These are phyloP conservation scores for Dipodomys spectabilis DNA, from an alignment of 2,113 vertebrate species.

Conservation along the genomic window DNA sequence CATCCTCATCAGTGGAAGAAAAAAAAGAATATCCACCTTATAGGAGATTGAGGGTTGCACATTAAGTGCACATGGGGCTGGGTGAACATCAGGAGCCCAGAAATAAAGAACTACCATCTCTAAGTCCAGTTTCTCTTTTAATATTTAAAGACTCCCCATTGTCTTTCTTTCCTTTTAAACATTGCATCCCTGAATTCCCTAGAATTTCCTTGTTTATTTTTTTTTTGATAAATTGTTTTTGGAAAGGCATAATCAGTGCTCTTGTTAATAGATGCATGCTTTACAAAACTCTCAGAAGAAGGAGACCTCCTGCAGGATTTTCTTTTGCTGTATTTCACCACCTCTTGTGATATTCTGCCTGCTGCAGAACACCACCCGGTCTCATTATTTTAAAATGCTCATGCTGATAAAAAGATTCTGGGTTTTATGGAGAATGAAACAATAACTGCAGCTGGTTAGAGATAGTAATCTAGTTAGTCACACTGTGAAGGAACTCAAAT, in stretches of 20 bases:
- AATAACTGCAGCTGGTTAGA: constrained; percentile 47
- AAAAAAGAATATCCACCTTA: neutral
- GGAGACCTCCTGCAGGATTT: neutral
- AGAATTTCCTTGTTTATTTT: too few relatives aligned
- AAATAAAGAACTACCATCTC: neutral
- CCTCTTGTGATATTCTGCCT: neutral
- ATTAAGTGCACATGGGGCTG: neutral
- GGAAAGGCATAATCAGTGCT: too few relatives aligned
- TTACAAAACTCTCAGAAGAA: constrained; percentile 26
- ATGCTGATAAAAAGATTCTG: constrained; percentile 27
- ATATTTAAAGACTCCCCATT: neutral
- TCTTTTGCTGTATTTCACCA: neutral
- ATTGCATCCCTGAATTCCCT: too few relatives aligned
- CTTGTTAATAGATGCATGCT: too few relatives aligned
- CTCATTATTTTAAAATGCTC: neutral
- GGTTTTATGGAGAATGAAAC: constrained; percentile 50
- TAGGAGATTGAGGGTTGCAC: neutral
- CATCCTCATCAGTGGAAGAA: neutral
- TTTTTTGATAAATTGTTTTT: too few relatives aligned
- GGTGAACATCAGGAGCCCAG: neutral
- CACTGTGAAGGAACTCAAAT: neutral
- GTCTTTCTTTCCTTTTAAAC: too few relatives aligned
- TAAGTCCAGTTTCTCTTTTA: constrained; percentile 36
- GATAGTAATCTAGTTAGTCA: constrained; percentile 66
- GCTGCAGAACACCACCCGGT: neutral